phyloP scores from a whole-genome alignment of 2,797 vertebrate genomes.

The Pseudotriccus pelzelni region DNA sequence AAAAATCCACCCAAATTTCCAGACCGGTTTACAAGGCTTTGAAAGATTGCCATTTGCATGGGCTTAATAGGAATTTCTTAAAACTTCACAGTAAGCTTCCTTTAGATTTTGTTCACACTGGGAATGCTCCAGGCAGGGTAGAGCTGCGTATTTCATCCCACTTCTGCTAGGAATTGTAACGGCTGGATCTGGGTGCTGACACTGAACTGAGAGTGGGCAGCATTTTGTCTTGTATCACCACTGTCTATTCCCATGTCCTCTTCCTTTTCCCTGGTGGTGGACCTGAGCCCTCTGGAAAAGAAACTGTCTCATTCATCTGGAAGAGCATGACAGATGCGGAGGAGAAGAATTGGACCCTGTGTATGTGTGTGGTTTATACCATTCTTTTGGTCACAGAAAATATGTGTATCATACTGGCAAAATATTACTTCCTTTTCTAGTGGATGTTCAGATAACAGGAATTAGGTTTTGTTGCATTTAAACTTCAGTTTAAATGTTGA shows the following conservation, averaged over 20 bases:
- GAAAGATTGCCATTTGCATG: constrained; percentile 62
- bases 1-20: constrained; percentile 65
- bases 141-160: constrained; percentile 37
- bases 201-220: background rate
- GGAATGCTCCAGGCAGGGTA: constrained; percentile 47
- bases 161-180: background rate
- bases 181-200: constrained; percentile 24
- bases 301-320: background rate
- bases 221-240: constrained; percentile 11
- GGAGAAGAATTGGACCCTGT: background rate
- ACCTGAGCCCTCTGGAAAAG: background rate
- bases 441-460: background rate
- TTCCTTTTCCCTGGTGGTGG: background rate
- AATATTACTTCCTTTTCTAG: background rate
- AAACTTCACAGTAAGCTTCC: constrained; percentile 65
- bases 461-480: background rate
- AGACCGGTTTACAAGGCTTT: constrained; percentile 60
- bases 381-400: background rate
- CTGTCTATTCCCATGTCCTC: background rate
- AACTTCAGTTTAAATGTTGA: background rate
- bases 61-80: constrained; percentile 52
- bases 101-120: constrained; percentile 64
- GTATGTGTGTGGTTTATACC: background rate
- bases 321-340: background rate
- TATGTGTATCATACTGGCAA: background rate